Evolutionary conservation across 2,797 vertebrate species (phyloP), one percentile per base, ranked within the genome.

Genomic region (Peromyscus melanophrys): DNA sequence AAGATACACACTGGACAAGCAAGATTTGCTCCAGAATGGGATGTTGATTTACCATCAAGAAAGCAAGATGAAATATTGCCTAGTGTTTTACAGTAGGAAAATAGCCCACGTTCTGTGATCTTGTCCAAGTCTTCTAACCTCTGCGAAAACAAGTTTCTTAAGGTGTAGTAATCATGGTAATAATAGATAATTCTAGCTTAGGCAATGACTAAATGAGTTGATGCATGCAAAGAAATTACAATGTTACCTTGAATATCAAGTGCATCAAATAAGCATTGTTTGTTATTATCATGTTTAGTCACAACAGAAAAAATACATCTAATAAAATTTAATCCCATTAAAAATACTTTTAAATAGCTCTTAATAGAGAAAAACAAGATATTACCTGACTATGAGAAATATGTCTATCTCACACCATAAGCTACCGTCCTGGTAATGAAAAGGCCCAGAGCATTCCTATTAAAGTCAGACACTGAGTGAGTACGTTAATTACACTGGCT

Each of bases 331-430:
- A 78, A 65, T 63, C 43, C 57, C 7, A n/a, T 80, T 4, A 9
- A 61, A 21, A 55, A 65, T 37, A 43, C 83, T 40, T 80, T 92
- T 92, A 96, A 95, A 93, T 69, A 89, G 85, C 57, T 95, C 57
- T 94, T 96, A 91, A 90, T 96, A 69, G 89, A 94, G 83, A 93
- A 94, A 97, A 78, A 76, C 83, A 85, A 92, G 75, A 92, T 93
- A 94, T 81, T 97, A 96, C 92, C 80, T 94, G 94, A 92, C 92
- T 49, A 77, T 94, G 92, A 93, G 65, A 96, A 95, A 95, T 95
- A 59, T 65, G 63, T 92, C 92, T 96, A 37, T 94, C 87, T 95
- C 46, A 88, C 92, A 95, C 93, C 83, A 92, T 40, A 87, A 92
- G 61, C 78, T 83, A 63, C 95, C 69, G 83, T 87, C 92, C 75